Conservation (phyloP, 2,888 invertebrate genomes). For the Panorpa germanica region DNA sequence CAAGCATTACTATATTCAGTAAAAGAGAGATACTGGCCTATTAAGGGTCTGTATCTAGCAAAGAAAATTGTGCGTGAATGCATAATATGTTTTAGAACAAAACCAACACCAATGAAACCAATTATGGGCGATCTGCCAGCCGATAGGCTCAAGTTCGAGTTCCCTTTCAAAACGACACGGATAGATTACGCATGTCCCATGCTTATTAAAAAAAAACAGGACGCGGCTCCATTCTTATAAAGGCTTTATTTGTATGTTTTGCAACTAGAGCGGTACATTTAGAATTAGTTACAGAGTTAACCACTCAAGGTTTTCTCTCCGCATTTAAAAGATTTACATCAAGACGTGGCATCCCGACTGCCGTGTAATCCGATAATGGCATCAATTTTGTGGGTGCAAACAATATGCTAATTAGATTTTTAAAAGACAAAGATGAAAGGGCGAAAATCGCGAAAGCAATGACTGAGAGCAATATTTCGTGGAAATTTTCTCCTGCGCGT, state of each 20-base stretch:
- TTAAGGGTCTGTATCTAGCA: no score
- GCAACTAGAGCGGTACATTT: conserved; percentile 14
- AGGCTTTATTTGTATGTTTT: conserved; percentile 15
- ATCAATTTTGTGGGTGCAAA: conserved; percentile 17
- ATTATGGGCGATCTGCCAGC: conserved; percentile 15
- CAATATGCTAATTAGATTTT: no score
- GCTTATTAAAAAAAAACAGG: conserved; percentile 10
- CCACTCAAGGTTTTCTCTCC: conserved; percentile 15
- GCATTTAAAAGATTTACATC: conserved; percentile 14
- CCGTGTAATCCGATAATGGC: conserved; percentile 17
- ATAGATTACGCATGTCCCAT: conserved; percentile 13
- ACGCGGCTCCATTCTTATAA: conserved; percentile 13
- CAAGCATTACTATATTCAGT: conserved; percentile 9
- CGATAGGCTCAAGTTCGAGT: no score
- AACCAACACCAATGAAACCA: no score
- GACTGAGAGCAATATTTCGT: no score
- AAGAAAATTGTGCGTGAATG: no score
- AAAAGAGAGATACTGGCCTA: no score
- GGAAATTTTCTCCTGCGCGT: no score
- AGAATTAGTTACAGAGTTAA: conserved; percentile 12
- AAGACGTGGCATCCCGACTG: conserved; percentile 14
- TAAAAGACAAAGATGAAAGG: no score
- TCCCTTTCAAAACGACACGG: conserved; percentile 13
- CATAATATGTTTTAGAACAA: no score
- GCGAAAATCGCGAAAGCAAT: no score